Percentiles rank a stretch among this genome's conserved stretches.
Evolutionary conservation across 2,888 invertebrate genomes (phyloP).

Genomic region (Cephus pygmeus): DNA sequence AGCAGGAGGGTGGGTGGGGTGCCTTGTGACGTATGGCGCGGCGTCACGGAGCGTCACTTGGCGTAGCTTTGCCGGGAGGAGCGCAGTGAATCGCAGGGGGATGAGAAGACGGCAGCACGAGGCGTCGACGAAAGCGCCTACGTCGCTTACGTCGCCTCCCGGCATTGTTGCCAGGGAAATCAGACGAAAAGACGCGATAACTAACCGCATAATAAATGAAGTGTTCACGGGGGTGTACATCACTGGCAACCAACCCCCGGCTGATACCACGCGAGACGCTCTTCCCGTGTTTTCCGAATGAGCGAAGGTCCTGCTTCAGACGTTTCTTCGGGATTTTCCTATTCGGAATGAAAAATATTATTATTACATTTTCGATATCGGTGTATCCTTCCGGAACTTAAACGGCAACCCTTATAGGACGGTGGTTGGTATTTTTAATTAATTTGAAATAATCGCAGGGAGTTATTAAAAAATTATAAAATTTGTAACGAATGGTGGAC

Average conservation of each 20-base stretch:
- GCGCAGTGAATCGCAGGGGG: slow-evolving; percentile 21
- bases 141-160: slow-evolving; percentile 45
- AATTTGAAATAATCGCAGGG: not conserved
- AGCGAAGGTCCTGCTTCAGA: not conserved
- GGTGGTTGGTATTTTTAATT: not conserved
- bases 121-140: slow-evolving; percentile 29
- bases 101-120: slow-evolving; percentile 13
- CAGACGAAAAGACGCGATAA: slow-evolving; percentile 67
- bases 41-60: slow-evolving; percentile 52
- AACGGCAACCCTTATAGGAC: not conserved
- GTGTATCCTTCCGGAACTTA: not conserved
- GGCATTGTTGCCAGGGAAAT: slow-evolving; percentile 67
- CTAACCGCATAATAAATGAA: slow-evolving; percentile 68
- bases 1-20: slow-evolving; percentile 18
- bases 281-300: slow-evolving; percentile 38
- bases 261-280: slow-evolving; percentile 22
- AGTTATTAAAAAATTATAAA: not conserved
- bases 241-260: slow-evolving; percentile 63
- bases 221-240: slow-evolving; percentile 64
- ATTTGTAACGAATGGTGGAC: not conserved
- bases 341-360: not conserved
- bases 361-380: not conserved
- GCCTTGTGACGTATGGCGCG: slow-evolving; percentile 56
- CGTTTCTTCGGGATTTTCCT: not conserved
- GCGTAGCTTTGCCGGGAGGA: slow-evolving; percentile 43